Evolutionary conservation across 30 jellyfish, hydroid and myxozoan species (phyloP), one percentile per base, ranked within the genome.

Genomic region (Morbakka virulenta): DNA sequence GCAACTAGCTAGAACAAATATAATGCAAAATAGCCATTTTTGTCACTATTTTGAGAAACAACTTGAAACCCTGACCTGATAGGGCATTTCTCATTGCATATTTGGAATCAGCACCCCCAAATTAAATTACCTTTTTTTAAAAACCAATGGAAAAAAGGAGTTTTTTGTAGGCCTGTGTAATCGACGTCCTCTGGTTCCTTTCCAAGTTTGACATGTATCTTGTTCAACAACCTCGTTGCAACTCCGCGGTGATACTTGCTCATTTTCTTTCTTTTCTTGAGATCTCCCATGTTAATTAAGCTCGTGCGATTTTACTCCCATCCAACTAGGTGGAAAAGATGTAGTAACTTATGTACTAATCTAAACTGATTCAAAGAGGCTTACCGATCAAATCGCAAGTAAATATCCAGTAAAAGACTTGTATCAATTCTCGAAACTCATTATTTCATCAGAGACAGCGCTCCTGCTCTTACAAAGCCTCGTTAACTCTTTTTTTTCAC

Each of bases 191-290:
- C n/a, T n/a, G n/a, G n/a, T n/a, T n/a, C 79, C 27, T 67, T 67
- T 0, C 36, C 79, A 29, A 27, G 27, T 63, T 63, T n/a, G 52
- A 32, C 82, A 9, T 70, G 82, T 21, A 27, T 21, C 35, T 70
- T 70, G 35, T 36, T 36, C 22, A 36, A 25, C 70, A 70, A 33
- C 82, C 49, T 70, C 23, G 61, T 70, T 23, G 82, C 0, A 28
- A 70, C 76, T 70, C 71, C 77, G 47, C 82, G 47, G 76, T 70
- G 82, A 35, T 36, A 36, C 28, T 24, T 35, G 23, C 82, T 36
- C 0, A 50, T 70, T 48, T 70, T 70, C 82, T 70, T 70, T 26
- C 69, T 23, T 70, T 70, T 35, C 41, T 70, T 70, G 48, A 70
- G 17, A 34, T 70, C 70, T 70, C 48, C 57, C 77, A 70, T 70